phyloP scores from a whole-genome alignment of 2,113 vertebrate genomes.

The Gymnorhina tibicen region DNA sequence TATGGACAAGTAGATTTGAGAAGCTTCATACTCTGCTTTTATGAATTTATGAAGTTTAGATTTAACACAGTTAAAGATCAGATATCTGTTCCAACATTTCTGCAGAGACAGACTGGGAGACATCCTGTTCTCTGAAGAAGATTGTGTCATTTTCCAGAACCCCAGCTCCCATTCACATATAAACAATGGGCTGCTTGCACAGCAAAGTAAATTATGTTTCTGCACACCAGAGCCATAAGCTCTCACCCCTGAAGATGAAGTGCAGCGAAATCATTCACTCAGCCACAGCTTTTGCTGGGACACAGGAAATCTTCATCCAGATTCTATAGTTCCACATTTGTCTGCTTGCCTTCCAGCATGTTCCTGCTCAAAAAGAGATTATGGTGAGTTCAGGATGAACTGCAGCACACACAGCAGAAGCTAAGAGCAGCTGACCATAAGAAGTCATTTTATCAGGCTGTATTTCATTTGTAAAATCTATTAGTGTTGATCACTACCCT shows the following conservation, averaged over 20 bases:
- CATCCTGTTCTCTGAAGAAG: background rate
- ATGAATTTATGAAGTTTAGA: background rate
- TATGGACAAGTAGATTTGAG: background rate
- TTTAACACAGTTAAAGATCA: background rate
- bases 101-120: background rate
- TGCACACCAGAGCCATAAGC: background rate
- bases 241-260: background rate
- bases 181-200: background rate
- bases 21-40: background rate
- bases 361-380: background rate
- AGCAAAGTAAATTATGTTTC: background rate
- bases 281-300: background rate
- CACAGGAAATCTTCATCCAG: background rate
- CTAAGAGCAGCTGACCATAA: background rate
- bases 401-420: background rate
- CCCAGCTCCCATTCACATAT: accelerated
- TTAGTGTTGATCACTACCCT: background rate
- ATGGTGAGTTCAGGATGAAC: background rate
- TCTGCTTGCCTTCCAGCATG: background rate
- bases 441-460: background rate
- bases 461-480: background rate
- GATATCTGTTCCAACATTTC: background rate
- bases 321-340: background rate
- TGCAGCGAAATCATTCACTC: background rate
- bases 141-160: background rate